A percentile compares a stretch with the other conserved stretches of the same genome.
These are phyloP conservation scores for Entomobrya proxima DNA, from an alignment of 2,888 invertebrate species.

Conservation along the genomic window DNA sequence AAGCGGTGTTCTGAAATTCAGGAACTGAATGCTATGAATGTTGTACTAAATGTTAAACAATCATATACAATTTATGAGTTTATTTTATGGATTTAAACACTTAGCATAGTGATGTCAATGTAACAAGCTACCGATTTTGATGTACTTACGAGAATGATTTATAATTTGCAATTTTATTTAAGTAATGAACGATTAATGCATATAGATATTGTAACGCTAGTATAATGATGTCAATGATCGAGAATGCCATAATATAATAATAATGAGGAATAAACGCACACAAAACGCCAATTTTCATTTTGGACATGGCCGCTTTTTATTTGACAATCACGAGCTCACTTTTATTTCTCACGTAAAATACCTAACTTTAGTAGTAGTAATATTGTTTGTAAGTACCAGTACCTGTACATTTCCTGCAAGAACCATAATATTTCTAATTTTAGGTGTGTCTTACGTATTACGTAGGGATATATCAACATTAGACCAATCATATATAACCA, in stretches of 20 bases:
- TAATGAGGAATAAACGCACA: background rate
- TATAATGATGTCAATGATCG: too few relatives aligned
- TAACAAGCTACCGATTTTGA: too few relatives aligned
- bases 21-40: too few relatives aligned
- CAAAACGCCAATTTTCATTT: conserved; percentile 1
- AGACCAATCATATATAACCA: conserved; percentile 14
- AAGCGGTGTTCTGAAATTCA: too few relatives aligned
- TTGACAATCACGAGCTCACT: conserved; percentile 67
- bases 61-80: too few relatives aligned
- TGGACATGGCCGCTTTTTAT: conserved; percentile 60
- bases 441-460: conserved; percentile 29
- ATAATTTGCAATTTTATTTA: too few relatives aligned
- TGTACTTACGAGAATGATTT: too few relatives aligned
- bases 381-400: conserved; percentile 48
- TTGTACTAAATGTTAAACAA: too few relatives aligned
- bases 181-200: too few relatives aligned
- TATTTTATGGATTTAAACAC: too few relatives aligned
- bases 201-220: too few relatives aligned
- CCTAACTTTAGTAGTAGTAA: conserved; percentile 44
- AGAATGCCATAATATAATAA: background rate
- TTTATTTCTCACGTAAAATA: conserved; percentile 54
- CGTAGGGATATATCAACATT: background rate
- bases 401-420: conserved; percentile 55
- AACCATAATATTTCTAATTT: conserved; percentile 40
- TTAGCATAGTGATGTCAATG: too few relatives aligned